Base-by-base conservation (phyloP, 53 echinoderm and acorn worm species). In the Astropecten irregularis region DNA sequence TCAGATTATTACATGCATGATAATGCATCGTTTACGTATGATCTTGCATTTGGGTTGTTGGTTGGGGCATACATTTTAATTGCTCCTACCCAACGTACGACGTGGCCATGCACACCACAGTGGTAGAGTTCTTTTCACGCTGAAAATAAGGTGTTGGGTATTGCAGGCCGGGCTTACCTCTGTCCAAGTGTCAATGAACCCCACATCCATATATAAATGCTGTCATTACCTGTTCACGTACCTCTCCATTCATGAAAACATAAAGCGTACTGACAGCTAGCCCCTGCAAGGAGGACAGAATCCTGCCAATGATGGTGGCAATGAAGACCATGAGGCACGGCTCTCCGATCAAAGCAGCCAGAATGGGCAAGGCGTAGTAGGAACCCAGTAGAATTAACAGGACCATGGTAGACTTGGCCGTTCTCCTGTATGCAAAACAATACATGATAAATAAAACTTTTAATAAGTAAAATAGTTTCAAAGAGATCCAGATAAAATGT, bases 211-310 rank as follows among this genome's bases (percentile, higher is more conserved):
- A n/a, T n/a, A n/a, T n/a, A n/a, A n/a, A n/a, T n/a, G n/a, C n/a
- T n/a, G n/a, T n/a, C n/a, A n/a, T 42, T 79, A 79, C 79, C 79
- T 79, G 60, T 10, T 79, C 63, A 79, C 79, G 48, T 79, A 79
- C 79, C 79, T 79, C 79, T 14, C 44, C 79, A 58, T 79, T 79
- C 14, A 56, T 23, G 79, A 79, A 79, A 20, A 79, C 79, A 20
- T 79, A 79, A n/a, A 79, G 63, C 25, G 79, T 61, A 18, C 61
- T 79, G 30, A 79, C 79, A n/a, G 79, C 79, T 11, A 79, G 61
- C 9, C 79, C 79, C 33, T 79, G 79, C 4, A 79, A 2, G 18
- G 61, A 79, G 3, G 79, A 79, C 40, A 79, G 23, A 21, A 47
- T 6, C 8, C 23, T 42, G 1, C n/a, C 48, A 8, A 79, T 32